Conservation (phyloP, 2,888 invertebrate genomes). For the Campopleginae sp. region DNA sequence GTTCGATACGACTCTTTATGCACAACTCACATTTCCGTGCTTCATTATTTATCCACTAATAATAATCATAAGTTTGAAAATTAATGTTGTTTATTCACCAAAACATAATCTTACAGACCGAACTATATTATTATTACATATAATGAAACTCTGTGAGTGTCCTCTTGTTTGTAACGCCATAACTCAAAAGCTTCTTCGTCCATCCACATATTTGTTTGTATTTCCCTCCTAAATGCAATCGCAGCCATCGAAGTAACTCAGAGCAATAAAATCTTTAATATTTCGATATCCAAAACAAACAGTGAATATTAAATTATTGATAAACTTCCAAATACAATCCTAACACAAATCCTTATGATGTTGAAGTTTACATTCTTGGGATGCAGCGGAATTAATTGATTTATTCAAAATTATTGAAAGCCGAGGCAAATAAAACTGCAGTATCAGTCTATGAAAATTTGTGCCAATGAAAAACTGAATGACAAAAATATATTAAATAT, state of each 20-base stretch:
- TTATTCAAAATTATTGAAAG: too few relatives aligned
- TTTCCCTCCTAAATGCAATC: background rate
- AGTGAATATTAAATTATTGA: background rate
- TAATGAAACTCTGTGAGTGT: constrained; percentile 8
- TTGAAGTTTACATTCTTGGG: too few relatives aligned
- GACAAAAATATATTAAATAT: too few relatives aligned
- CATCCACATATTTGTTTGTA: background rate
- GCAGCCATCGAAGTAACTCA: background rate
- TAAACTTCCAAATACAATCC: background rate
- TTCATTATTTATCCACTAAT: constrained; percentile 42
- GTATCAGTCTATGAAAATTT: too few relatives aligned
- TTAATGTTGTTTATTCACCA: constrained; percentile 46
- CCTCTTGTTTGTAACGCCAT: constrained; percentile 19
- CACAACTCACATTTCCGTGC: constrained; percentile 15
- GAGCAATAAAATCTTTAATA: background rate
- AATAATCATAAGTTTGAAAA: constrained; percentile 33
- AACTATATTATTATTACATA: constrained; percentile 15
- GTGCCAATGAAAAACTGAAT: too few relatives aligned
- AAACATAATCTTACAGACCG: background rate
- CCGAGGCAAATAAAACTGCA: too few relatives aligned
- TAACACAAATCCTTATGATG: background rate
- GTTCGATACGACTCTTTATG: constrained; percentile 67
- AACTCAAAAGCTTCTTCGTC: background rate
- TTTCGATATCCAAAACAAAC: background rate
- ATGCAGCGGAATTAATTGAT: too few relatives aligned